These are phyloP conservation scores for Epsilonema sp. DNA, from an alignment of 2,888 invertebrate species.

Conservation along the genomic window DNA sequence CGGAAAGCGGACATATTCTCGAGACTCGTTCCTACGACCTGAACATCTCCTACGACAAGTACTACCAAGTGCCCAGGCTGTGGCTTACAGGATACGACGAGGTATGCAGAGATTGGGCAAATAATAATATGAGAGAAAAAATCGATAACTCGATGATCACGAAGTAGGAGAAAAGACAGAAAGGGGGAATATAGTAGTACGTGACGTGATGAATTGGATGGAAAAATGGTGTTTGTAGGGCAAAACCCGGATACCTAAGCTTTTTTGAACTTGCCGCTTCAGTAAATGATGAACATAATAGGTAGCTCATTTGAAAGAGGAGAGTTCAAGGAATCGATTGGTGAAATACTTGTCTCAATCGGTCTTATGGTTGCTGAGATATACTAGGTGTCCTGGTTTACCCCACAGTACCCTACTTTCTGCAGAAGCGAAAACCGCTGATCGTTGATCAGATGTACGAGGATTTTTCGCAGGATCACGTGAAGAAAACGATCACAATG, in stretches of 20 bases:
- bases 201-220: too few relatives aligned
- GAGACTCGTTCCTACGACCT: conserved; percentile 91
- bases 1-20: conserved; percentile 12
- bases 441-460: conserved; percentile 91
- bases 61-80: conserved; percentile 94
- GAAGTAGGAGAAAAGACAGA: conserved; percentile 98
- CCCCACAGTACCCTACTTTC: too few relatives aligned
- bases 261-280: too few relatives aligned
- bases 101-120: conserved; percentile 39
- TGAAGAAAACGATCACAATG: conserved; percentile 97
- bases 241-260: conserved; percentile 90
- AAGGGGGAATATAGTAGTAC: too few relatives aligned
- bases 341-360: too few relatives aligned
- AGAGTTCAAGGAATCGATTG: too few relatives aligned
- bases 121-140: conserved; percentile 48
- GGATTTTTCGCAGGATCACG: conserved; percentile 97
- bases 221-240: conserved; percentile 89
- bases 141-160: conserved; percentile 97
- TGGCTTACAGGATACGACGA: conserved; percentile 97
- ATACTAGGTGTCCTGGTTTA: too few relatives aligned
- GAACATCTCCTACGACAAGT: conserved; percentile 98
- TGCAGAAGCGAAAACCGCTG: conserved; percentile 64
- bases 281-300: too few relatives aligned
- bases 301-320: too few relatives aligned
- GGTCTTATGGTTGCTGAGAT: too few relatives aligned